phyloP scores from a whole-genome alignment of 2,888 invertebrate genomes.

The Amiota mariae region DNA sequence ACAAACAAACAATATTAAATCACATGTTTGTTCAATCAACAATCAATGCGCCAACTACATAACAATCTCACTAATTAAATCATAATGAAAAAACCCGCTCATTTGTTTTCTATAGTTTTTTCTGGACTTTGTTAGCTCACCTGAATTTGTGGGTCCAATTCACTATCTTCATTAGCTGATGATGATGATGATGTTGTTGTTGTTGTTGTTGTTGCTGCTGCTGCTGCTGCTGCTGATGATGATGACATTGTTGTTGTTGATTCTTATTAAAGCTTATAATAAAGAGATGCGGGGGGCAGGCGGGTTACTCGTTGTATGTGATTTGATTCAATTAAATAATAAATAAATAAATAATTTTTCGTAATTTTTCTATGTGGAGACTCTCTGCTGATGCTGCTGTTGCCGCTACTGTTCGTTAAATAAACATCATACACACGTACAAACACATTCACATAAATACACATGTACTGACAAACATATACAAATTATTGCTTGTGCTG shows the following conservation, averaged over 20 bases:
- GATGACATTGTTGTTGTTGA: slow-evolving; percentile 16
- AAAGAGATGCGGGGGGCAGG: neutral
- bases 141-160: slow-evolving; percentile 73
- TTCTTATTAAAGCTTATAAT: neutral
- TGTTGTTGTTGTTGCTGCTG: slow-evolving; percentile 7
- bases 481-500: too few relatives aligned
- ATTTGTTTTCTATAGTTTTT: too few relatives aligned
- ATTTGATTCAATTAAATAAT: slow-evolving; percentile 4
- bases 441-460: neutral
- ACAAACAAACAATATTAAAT: too few relatives aligned
- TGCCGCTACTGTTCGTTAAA: neutral
- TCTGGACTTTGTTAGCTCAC: slow-evolving; percentile 50
- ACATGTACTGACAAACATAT: too few relatives aligned
- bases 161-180: slow-evolving; percentile 44
- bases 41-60: too few relatives aligned
- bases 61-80: too few relatives aligned
- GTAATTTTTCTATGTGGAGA: neutral
- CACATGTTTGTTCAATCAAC: too few relatives aligned
- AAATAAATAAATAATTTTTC: neutral
- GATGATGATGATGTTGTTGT: slow-evolving; percentile 12
- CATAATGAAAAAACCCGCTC: too few relatives aligned
- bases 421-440: neutral
- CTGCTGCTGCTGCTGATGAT: neutral
- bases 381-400: neutral
- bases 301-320: neutral